A percentile compares a stretch with the other conserved stretches of the same genome.
These are phyloP conservation scores for Wasmannia auropunctata DNA, from an alignment of 1,140 invertebrate genomes.

Conservation along the genomic window DNA sequence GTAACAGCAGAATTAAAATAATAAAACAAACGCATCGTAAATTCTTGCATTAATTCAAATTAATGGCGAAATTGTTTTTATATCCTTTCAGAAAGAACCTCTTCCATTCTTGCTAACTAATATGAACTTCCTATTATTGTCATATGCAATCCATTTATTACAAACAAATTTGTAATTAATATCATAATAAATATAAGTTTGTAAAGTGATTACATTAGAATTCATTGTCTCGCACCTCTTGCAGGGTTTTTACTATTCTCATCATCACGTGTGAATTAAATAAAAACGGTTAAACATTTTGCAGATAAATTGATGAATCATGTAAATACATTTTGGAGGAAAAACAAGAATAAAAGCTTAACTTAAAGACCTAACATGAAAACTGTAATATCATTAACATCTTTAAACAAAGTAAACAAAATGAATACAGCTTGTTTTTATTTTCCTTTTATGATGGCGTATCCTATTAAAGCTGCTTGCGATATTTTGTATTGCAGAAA, in stretches of 20 bases:
- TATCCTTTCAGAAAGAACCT: not conserved
- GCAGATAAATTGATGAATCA: not conserved
- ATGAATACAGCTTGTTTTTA: not conserved
- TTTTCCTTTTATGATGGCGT: not conserved
- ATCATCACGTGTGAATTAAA: not conserved
- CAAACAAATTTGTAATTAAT: not conserved
- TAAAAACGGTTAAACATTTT: not conserved
- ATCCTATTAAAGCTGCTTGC: not conserved
- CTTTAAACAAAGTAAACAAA: not conserved
- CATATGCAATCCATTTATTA: not conserved
- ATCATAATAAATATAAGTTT: not conserved
- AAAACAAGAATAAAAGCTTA: not conserved
- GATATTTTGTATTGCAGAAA: not conserved
- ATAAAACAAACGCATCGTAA: not conserved
- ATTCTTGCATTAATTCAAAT: conserved; percentile 3
- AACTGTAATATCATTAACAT: not conserved
- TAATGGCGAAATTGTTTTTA: not conserved
- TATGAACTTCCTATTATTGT: not conserved
- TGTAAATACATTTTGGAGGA: not conserved
- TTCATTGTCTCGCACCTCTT: not conserved
- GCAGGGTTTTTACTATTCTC: not conserved
- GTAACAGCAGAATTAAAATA: conserved; percentile 33
- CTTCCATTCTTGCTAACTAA: not conserved
- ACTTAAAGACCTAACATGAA: not conserved
- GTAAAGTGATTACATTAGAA: not conserved